Evolutionary conservation across 2,888 invertebrate genomes (phyloP).

Genomic region (Drosophila atroscutellata): DNA sequence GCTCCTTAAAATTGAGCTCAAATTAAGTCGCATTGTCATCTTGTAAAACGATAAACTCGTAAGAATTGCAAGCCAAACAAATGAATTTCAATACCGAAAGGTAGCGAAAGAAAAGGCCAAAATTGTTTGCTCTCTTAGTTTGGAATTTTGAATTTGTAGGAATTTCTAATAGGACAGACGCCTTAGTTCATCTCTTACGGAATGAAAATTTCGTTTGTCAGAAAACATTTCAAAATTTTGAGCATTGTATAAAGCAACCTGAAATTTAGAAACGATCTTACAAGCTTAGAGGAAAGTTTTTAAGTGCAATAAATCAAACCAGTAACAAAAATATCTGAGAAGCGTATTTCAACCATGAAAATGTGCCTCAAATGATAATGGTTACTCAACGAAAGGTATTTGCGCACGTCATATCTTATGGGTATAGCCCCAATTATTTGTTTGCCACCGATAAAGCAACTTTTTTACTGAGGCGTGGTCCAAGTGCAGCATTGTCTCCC

Average conservation of each 20-base stretch:
- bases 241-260: background rate
- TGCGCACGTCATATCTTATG: background rate
- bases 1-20: constrained; percentile 41
- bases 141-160: constrained; percentile 43
- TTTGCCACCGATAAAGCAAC: constrained; percentile 4
- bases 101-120: constrained; percentile 11
- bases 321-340: background rate
- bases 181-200: background rate
- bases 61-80: constrained; percentile 32
- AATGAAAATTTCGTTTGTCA: constrained; percentile 3
- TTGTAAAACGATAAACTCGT: constrained; percentile 2
- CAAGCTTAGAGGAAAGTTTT: background rate
- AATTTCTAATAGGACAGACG: constrained; percentile 9
- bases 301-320: background rate
- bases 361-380: background rate
- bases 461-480: constrained; percentile 19
- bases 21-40: constrained; percentile 64
- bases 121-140: background rate
- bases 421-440: constrained; percentile 12
- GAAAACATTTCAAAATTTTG: background rate
- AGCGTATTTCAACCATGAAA: no score
- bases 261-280: background rate
- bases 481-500: constrained; percentile 48
- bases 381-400: background rate
- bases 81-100: constrained; percentile 26